Evolutionary conservation across 2,113 vertebrate genomes (phyloP), one percentile per base, ranked within the genome.

Genomic region (Lates calcarifer): DNA sequence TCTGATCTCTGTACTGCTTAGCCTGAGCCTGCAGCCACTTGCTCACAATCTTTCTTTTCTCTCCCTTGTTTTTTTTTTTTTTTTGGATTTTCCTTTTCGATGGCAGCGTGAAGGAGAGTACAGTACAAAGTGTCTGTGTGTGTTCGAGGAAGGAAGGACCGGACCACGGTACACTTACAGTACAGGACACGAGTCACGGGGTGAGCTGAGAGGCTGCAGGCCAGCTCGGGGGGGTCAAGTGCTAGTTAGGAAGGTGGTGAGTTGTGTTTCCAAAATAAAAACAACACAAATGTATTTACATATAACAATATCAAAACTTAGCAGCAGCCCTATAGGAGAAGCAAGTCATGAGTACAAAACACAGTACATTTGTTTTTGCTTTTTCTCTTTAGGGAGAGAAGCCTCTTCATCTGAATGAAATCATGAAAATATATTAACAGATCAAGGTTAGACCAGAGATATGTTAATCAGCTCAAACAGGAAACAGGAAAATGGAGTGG

Each of bases 21-120:
- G 96, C 94, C 95, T 96, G 95, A n/a, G 96, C 95, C 96, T 96
- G 96, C 96, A 96, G 96, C 96, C 93, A 94, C 95, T 95, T 95
- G 96, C 96, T 95, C 74, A 43, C 67, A 6, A n/a, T n/a, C n/a
- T n/a, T n/a, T n/a, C n/a, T n/a, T n/a, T n/a, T n/a, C n/a, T n/a
- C n/a, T 77, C 37, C n/a, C 14, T n/a, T 39, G 22, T 53, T 63
- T 60, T 65, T 55, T 49, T 31, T 55, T 61, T 1, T 26, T 53
- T 82, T 85, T 39, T 72, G 4, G 33, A 35, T 35, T 72, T 57
- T 4, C 71, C 57, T 87, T 77, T 89, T 78, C 74, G 57, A 49
- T 20, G 82, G 79, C 82, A 70, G 87, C 68, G 82, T 69, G 82
- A 83, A 86, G 84, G 66, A 77, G 70, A 65, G 67, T 55, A 77